These are phyloP conservation scores for Microctenopoma stevenorrisi DNA, from an alignment of 2,797 vertebrate species.

Conservation along the genomic window DNA sequence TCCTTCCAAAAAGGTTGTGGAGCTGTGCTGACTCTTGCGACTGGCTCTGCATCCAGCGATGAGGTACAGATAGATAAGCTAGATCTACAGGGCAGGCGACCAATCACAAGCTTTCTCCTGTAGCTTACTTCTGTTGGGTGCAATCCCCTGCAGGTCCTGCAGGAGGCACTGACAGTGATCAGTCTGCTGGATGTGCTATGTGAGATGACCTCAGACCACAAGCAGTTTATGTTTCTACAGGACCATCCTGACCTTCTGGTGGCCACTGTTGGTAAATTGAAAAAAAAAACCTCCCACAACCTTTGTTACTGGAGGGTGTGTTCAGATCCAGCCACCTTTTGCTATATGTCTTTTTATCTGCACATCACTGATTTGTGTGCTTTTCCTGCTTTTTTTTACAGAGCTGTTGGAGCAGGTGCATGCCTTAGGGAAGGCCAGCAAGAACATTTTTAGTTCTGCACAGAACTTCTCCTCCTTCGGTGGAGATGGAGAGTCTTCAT, in stretches of 20 bases:
- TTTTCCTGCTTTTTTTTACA: conserved; percentile 52
- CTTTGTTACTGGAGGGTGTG: conserved; percentile 12
- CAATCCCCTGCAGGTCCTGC: conserved; percentile 65
- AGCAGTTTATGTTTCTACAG: conserved; percentile 88
- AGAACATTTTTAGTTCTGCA: conserved; percentile 87
- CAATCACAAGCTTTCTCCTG: background rate
- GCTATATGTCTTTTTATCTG: conserved; percentile 1
- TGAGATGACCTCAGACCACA: conserved; percentile 89
- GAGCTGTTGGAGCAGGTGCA: conserved; percentile 90
- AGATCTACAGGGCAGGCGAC: background rate
- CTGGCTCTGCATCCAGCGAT: conserved; percentile 73
- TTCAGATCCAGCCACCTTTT: background rate
- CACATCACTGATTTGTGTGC: background rate
- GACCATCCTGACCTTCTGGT: conserved; percentile 87
- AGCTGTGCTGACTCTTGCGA: conserved; percentile 85
- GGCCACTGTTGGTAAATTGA: conserved; percentile 87
- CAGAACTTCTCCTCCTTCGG: conserved; percentile 80
- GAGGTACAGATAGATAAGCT: conserved; percentile 80
- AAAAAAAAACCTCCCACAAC: conserved; percentile 17
- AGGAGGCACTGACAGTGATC: conserved; percentile 89
- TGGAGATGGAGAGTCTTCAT: conserved; percentile 65
- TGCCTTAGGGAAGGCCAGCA: conserved; percentile 85
- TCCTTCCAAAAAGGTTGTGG: conserved; percentile 87
- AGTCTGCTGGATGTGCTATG: conserved; percentile 93
- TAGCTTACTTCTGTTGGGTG: conserved; percentile 25